Base-by-base conservation (phyloP, 2,113 vertebrate genomes). In the Pedionomus torquatus region DNA sequence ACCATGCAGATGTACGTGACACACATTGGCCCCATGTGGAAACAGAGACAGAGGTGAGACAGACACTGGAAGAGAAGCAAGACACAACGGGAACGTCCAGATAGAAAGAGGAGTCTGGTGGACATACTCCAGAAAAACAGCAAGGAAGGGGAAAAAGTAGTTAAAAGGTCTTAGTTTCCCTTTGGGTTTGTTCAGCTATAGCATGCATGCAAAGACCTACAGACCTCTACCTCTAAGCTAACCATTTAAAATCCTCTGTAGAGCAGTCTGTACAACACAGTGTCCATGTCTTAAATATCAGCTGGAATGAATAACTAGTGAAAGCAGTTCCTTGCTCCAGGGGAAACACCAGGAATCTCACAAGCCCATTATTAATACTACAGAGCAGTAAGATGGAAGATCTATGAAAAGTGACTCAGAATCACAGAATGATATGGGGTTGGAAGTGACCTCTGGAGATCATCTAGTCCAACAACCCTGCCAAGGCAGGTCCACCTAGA, bases 171-270 rank as follows among this genome's bases (percentile, higher is more conserved):
- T 55, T 14, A 30, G 20, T 31, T 80, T 80, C 31, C 11, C 30
- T 85, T 85, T 48, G 30, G 7, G 28, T 84, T 66, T 77, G 48
- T 63, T 93, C 72, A 91, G 39, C 28, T 49, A 28, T 51, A 28
- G 44, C 16, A 49, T 6, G 19, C 4, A 71, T 1, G 3, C 7
- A 7, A 87, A 2, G 5, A 87, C 33, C 11, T 39, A 51, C 13
- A 69, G 39, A 51, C 24, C 57, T 52, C 41, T 48, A 44, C 76
- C 41, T 43, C 23, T 57, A 23, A 92, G 64, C 28, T 89, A 89
- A 9, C 11, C 58, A 31, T 55, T 41, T 0, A 0, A 54, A 43
- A 64, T 10, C 1, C 1, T 61, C 58, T 43, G 6, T 49, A 26
- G 17, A 61, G 46, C 48, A 63, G 37, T 20, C 30, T 1, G 1